Percentiles rank a stretch among this genome's conserved stretches.
Evolutionary conservation across 2,888 invertebrate species (phyloP).

Genomic region (Microlaimidae sp.): DNA sequence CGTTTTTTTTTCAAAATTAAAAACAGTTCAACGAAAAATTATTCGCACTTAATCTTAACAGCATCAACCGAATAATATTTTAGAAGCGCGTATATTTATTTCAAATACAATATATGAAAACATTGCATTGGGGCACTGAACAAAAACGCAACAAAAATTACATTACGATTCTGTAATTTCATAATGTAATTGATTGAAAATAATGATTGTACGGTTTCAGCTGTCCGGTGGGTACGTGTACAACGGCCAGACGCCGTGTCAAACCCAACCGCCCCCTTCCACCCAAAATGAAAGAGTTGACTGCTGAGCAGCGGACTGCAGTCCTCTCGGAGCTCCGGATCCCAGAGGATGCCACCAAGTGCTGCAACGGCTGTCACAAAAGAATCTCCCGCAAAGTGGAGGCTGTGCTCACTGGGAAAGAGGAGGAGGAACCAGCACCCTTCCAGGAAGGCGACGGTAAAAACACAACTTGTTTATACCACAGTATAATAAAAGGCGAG

Average conservation of each 20-base stretch:
- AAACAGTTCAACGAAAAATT: conserved; percentile 51
- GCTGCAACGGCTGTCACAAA: conserved; percentile 83
- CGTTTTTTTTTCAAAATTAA: too few species aligned
- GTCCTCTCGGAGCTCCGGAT: conserved; percentile 48
- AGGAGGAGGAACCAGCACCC: not conserved
- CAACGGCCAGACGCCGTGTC: conserved; percentile 54
- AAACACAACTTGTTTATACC: not conserved
- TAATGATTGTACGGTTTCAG: conserved; percentile 21
- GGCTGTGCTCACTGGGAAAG: conserved; percentile 15
- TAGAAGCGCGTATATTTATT: too few species aligned
- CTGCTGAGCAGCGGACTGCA: conserved; percentile 56
- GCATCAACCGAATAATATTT: too few species aligned
- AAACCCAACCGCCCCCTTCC: conserved; percentile 73
- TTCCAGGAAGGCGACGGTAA: not conserved
- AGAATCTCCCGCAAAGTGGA: conserved; percentile 61
- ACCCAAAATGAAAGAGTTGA: conserved; percentile 62
- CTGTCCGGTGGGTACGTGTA: conserved; percentile 72
- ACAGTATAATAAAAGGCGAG: too few species aligned
- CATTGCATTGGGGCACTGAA: too few species aligned
- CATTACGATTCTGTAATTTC: too few species aligned
- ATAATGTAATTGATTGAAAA: not conserved
- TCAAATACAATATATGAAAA: too few species aligned
- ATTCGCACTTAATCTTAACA: conserved; percentile 47
- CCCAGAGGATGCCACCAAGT: conserved; percentile 67
- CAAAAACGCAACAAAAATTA: not conserved